phyloP scores from a whole-genome alignment of 2,113 vertebrate genomes.

The Pelodiscus sinensis region DNA sequence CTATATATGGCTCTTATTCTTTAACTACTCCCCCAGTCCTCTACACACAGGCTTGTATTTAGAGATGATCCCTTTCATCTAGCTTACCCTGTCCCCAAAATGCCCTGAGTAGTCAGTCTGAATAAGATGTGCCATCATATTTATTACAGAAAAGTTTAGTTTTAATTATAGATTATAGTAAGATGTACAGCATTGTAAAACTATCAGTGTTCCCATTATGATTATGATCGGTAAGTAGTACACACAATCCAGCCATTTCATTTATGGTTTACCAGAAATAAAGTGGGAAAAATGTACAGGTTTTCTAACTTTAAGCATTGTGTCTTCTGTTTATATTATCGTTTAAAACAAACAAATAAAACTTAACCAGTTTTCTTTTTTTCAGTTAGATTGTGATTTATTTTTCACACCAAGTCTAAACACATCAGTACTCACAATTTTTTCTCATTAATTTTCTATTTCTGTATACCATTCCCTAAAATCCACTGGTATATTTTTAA shows the following conservation, averaged over 20 bases:
- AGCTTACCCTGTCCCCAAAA: background rate
- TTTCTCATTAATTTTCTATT: constrained; percentile 65
- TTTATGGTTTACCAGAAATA: background rate
- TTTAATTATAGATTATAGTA: background rate
- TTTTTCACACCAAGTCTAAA: background rate
- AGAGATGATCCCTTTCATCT: background rate
- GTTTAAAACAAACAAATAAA: background rate
- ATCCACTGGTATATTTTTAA: constrained; percentile 62
- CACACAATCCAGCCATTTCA: background rate
- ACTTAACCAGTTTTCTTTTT: background rate
- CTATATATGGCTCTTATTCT: background rate
- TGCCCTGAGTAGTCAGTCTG: background rate
- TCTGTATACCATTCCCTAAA: constrained; percentile 59
- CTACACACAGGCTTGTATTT: background rate
- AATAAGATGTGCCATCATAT: background rate
- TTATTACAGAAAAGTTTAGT: background rate
- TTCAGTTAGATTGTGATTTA: background rate
- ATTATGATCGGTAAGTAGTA: background rate
- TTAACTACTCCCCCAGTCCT: background rate
- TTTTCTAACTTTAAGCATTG: background rate
- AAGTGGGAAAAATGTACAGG: background rate
- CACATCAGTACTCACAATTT: background rate
- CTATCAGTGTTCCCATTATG: background rate
- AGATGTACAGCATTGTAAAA: background rate
- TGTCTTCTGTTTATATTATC: background rate